Conservation (phyloP, 2,113 vertebrate genomes). For the Myotis yumanensis region DNA sequence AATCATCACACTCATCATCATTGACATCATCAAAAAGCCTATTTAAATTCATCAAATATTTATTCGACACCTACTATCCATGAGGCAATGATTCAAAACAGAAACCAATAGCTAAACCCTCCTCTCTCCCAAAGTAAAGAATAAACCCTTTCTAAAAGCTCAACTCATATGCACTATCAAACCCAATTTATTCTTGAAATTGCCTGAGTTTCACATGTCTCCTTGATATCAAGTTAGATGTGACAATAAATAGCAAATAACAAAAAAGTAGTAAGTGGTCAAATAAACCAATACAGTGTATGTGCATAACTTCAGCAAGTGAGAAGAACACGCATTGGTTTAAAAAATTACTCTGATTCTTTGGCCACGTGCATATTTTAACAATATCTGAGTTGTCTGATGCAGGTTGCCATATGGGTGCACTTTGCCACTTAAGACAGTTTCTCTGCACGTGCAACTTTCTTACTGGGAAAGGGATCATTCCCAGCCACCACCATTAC, state of each 20-base stretch:
- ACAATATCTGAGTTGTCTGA: not conserved
- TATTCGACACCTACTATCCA: not conserved
- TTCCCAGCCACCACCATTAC: not conserved
- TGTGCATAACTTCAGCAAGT: not conserved
- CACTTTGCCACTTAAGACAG: not conserved
- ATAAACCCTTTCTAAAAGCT: not conserved
- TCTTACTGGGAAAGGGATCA: not conserved
- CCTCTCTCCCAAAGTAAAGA: not conserved
- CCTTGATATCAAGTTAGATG: not conserved
- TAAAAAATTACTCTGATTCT: not conserved
- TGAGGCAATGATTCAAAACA: not conserved
- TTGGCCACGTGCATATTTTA: not conserved
- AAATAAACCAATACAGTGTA: not conserved
- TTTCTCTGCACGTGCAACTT: not conserved
- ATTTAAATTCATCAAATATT: slow-evolving; percentile 40
- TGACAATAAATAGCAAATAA: not conserved
- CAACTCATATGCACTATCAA: not conserved
- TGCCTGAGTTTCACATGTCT: not conserved
- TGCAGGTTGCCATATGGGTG: not conserved
- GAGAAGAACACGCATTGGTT: not conserved
- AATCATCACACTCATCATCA: not conserved
- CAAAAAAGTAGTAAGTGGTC: not conserved
- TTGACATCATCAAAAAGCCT: not conserved
- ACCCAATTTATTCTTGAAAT: slow-evolving; percentile 31
- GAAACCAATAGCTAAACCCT: not conserved